phyloP scores from a whole-genome alignment of 2,113 vertebrate species.

The Sus scrofa region T2T-Sscrofa CM000821.6:13763501-13764000 shows the following conservation, averaged over 20 bases:
- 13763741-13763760: background rate
- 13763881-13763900: background rate
- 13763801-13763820: background rate
- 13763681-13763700: background rate
- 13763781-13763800: background rate
- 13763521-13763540: no score
- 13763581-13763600: background rate
- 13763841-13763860: background rate
- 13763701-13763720: background rate
- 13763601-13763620: background rate
- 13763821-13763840: background rate
- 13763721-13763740: background rate
- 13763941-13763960: background rate
- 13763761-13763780: background rate
- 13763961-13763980: background rate
- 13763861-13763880: background rate
- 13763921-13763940: background rate
- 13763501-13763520: no score
- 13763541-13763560: no score
- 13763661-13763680: background rate
- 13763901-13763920: background rate
- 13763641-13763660: conserved; percentile 36
- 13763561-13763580: background rate
- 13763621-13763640: background rate
- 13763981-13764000: background rate